Evolutionary conservation across 2,888 invertebrate genomes (phyloP).

Genomic region (Andricus quercusramuli): DNA sequence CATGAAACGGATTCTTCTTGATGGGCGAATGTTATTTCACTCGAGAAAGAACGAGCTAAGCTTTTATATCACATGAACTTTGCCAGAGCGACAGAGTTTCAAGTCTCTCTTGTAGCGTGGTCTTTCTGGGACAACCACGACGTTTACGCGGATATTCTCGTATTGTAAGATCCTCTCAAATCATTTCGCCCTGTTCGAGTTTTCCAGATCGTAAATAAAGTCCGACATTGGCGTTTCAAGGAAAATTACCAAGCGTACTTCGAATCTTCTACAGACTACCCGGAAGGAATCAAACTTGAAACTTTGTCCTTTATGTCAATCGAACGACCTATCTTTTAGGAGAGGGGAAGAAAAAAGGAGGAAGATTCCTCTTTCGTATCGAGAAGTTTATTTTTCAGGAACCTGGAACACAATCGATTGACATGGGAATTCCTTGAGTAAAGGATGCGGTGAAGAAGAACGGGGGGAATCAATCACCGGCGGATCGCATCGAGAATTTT

Average conservation of each 20-base stretch:
- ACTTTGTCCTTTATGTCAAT: background rate
- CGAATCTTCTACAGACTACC: background rate
- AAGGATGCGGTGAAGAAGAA: background rate
- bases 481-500: constrained; percentile 2
- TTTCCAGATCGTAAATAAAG: constrained; percentile 48
- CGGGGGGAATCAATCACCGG: constrained; percentile 15
- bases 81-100: constrained; percentile 16
- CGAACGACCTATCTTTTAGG: background rate
- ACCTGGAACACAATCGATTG: background rate
- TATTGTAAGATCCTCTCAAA: constrained; percentile 31
- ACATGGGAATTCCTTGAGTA: background rate
- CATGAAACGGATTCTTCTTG: constrained; percentile 26
- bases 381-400: constrained; percentile 7
- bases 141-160: constrained; percentile 23
- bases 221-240: constrained; percentile 39
- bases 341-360: background rate
- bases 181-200: constrained; percentile 3
- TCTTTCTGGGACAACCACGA: background rate
- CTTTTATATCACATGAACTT: constrained; percentile 35
- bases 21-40: constrained; percentile 23
- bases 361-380: background rate
- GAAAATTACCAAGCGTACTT: constrained; percentile 42
- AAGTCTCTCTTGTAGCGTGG: constrained; percentile 18
- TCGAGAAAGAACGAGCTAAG: constrained; percentile 24
- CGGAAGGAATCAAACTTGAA: constrained; percentile 35